These are phyloP conservation scores for Caprella mutica DNA, from an alignment of 2,888 invertebrate species.

Conservation along the genomic window DNA sequence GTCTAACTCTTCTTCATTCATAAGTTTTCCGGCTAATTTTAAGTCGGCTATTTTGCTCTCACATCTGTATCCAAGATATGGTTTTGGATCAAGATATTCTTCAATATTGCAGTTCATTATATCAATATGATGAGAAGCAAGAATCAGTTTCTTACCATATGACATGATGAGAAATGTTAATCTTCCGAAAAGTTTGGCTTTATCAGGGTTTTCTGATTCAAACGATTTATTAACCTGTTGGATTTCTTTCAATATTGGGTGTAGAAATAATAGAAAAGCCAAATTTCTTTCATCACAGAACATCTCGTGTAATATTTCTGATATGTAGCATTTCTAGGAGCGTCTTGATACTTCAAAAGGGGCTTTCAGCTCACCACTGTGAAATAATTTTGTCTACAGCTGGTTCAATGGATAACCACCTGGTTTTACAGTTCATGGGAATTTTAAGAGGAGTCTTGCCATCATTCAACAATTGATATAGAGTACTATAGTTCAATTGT, in stretches of 20 bases:
- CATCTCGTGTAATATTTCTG: conserved; percentile 7
- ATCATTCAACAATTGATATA: conserved; percentile 1
- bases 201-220: conserved; percentile 9
- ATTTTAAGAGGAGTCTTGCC: conserved; percentile 6
- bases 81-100: conserved; percentile 5
- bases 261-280: not conserved
- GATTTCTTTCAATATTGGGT: conserved; percentile 7
- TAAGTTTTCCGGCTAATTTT: not conserved
- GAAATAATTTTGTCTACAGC: conserved; percentile 10
- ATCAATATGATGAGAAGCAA: conserved; percentile 1
- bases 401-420: conserved; percentile 11
- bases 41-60: not conserved
- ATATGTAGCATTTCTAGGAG: conserved; percentile 10
- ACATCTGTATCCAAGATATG: conserved; percentile 11
- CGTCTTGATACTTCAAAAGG: conserved; percentile 3
- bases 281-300: conserved; percentile 3
- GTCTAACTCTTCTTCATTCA: not conserved
- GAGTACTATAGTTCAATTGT: not conserved
- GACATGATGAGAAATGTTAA: conserved; percentile 8
- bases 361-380: conserved; percentile 9
- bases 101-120: conserved; percentile 1
- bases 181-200: conserved; percentile 3
- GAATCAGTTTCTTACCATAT: conserved; percentile 1
- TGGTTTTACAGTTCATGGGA: conserved; percentile 8
- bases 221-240: conserved; percentile 11